A percentile compares a stretch with the other conserved stretches of the same genome.
Evolutionary conservation across 64 coral and sea anemone genomes (phyloP).

Genomic region (Astreopora myriophthalma): DNA sequence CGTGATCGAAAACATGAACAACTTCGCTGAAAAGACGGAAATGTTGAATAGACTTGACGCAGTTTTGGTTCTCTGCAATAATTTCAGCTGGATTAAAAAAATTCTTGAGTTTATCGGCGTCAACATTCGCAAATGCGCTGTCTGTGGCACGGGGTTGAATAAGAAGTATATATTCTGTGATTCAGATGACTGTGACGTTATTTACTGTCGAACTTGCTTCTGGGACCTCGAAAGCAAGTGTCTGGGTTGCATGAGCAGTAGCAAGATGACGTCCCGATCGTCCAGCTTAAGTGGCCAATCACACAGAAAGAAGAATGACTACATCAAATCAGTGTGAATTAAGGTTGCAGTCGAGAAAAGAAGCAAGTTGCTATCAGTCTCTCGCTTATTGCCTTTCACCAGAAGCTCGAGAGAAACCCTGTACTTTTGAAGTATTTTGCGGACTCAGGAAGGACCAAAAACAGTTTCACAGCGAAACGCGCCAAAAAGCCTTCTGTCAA

Average conservation of each 20-base stretch:
- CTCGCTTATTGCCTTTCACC: not conserved
- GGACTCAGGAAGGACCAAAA: not conserved
- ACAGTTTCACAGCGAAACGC: not conserved
- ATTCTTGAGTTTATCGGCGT: slow-evolving; percentile 65
- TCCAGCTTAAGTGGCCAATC: slow-evolving; percentile 54
- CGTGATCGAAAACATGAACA: slow-evolving; percentile 87
- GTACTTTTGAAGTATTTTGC: not conserved
- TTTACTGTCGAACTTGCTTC: slow-evolving; percentile 95
- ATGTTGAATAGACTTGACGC: slow-evolving; percentile 72
- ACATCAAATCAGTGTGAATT: slow-evolving; percentile 45
- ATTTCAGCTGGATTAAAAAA: slow-evolving; percentile 78
- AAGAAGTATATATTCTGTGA: slow-evolving; percentile 84
- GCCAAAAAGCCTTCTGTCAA: not conserved
- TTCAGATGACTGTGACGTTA: slow-evolving; percentile 74
- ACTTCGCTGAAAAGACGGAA: slow-evolving; percentile 77
- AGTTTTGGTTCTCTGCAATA: slow-evolving; percentile 69
- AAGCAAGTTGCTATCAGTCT: too few species aligned
- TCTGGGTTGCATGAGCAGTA: slow-evolving; percentile 86
- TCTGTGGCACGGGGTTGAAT: slow-evolving; percentile 75
- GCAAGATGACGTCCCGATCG: slow-evolving; percentile 77
- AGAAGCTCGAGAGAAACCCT: not conserved
- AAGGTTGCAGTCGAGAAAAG: not conserved
- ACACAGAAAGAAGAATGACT: slow-evolving; percentile 53
- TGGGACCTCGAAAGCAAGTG: slow-evolving; percentile 94
- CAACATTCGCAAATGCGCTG: slow-evolving; percentile 68